Conservation (phyloP, 2,113 vertebrate genomes). For the Trogon surrucura region DNA sequence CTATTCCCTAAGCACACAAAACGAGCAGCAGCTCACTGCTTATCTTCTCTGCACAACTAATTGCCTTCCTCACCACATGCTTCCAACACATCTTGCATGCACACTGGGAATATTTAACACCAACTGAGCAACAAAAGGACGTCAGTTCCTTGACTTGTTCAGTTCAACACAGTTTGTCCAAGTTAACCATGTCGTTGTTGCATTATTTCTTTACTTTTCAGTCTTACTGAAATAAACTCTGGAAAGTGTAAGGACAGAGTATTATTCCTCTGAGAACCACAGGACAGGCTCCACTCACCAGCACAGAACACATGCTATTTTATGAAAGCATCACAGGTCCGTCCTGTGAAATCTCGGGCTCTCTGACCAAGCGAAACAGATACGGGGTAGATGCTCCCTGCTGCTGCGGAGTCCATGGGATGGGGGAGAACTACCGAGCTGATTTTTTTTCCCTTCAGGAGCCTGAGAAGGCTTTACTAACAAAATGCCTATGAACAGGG, state of each 20-base stretch:
- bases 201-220: not conserved
- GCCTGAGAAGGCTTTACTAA: not conserved
- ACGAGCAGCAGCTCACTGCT: not conserved
- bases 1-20: not conserved
- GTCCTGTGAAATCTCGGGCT: not conserved
- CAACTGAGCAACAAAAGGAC: not conserved
- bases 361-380: not conserved
- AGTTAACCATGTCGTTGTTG: not conserved
- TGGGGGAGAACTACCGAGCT: too few relatives aligned
- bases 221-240: not conserved
- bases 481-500: not conserved
- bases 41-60: not conserved
- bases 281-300: not conserved
- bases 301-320: fast-evolving
- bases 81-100: not conserved
- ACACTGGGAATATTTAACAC: not conserved
- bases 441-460: not conserved
- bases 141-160: not conserved
- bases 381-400: not conserved
- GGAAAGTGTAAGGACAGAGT: not conserved
- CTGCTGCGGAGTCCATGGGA: fast-evolving
- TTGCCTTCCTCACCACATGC: not conserved
- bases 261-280: not conserved
- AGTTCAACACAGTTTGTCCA: not conserved
- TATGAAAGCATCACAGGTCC: not conserved